Percentiles rank a stretch among this genome's conserved stretches.
Evolutionary conservation across 2,797 vertebrate genomes (phyloP).

Genomic region (Triplophysa yarkandensis): DNA sequence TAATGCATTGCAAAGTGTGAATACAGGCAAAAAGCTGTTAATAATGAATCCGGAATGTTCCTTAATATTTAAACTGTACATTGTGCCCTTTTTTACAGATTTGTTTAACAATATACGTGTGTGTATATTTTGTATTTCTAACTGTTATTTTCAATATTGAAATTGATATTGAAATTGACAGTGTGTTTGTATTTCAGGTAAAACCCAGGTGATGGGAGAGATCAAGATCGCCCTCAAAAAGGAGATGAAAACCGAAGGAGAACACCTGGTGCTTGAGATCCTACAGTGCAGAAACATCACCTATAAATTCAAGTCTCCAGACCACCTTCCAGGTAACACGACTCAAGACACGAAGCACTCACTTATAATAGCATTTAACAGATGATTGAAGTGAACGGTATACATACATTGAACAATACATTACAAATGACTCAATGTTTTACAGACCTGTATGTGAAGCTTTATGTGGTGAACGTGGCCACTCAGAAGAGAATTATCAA

Average conservation of each 20-base stretch:
- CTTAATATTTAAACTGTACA: no score
- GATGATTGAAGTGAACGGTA: no score
- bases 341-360: no score
- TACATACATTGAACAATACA: neutral
- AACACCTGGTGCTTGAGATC: slow-evolving; percentile 94
- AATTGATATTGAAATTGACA: no score
- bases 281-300: slow-evolving; percentile 99
- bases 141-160: no score
- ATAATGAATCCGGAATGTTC: no score
- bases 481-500: slow-evolving; percentile 98
- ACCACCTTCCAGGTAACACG: slow-evolving; percentile 92
- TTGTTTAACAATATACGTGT: no score
- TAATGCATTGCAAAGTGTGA: no score
- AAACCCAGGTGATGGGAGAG: slow-evolving; percentile 97
- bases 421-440: slow-evolving; percentile 6
- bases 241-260: slow-evolving; percentile 97
- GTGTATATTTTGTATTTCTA: no score
- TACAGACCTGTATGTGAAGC: slow-evolving; percentile 95
- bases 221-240: slow-evolving; percentile 98
- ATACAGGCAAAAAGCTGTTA: no score
- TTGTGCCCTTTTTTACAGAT: no score
- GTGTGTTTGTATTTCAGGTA: slow-evolving; percentile 73
- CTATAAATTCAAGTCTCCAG: slow-evolving; percentile 97
- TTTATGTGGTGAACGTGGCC: slow-evolving; percentile 94
- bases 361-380: no score